Conservation (phyloP, 2,888 invertebrate species). For the Escarpia spicata region DNA sequence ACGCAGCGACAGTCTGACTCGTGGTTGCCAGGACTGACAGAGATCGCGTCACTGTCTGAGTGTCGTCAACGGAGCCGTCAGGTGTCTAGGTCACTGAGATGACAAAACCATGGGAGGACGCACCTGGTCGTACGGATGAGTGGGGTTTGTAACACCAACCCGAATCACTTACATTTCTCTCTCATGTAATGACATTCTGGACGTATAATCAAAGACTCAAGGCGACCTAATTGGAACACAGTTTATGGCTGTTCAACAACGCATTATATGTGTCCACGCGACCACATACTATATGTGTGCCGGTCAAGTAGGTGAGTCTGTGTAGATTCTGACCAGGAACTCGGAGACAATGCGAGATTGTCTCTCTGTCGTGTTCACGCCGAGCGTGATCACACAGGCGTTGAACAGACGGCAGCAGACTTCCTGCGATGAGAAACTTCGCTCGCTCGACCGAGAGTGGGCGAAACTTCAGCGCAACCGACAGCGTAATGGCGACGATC, state of each 20-base stretch:
- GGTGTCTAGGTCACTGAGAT: not conserved
- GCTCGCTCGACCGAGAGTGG: constrained; percentile 16
- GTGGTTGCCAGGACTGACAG: not conserved
- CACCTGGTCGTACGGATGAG: not conserved
- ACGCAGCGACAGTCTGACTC: not conserved
- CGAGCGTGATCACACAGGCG: not conserved
- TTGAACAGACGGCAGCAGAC: not conserved
- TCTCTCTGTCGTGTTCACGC: not conserved
- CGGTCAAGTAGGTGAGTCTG: not conserved
- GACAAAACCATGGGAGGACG: not conserved
- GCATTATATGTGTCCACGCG: too few relatives aligned
- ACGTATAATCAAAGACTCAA: not conserved
- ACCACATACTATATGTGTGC: not conserved
- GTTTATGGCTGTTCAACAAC: not conserved
- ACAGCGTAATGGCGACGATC: not conserved
- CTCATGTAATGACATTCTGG: not conserved
- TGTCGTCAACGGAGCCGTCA: too few relatives aligned
- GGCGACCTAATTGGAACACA: not conserved
- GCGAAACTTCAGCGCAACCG: not conserved
- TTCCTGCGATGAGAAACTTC: not conserved
- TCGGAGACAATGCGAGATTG: not conserved
- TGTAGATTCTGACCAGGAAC: not conserved
- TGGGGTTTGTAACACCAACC: not conserved
- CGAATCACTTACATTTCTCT: not conserved
- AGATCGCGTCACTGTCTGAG: not conserved